Evolutionary conservation across 2,113 vertebrate genomes (phyloP).

Genomic region (Lepisosteus oculatus): DNA sequence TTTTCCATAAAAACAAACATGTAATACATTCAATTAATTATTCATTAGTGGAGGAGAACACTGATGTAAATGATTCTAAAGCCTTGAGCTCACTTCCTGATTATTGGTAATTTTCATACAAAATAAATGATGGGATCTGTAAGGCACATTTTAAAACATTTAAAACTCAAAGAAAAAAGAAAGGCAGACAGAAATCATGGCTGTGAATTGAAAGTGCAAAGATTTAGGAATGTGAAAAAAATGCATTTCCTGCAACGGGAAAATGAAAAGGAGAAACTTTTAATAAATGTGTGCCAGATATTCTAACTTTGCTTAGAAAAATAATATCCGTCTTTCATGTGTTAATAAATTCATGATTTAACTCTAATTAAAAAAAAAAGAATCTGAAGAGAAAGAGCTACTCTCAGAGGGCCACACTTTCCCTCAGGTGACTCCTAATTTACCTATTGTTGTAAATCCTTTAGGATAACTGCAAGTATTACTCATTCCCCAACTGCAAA

Average conservation of each 20-base stretch:
- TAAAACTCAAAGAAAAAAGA: too few relatives aligned
- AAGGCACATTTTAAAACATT: too few relatives aligned
- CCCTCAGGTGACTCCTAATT: conserved; percentile 15
- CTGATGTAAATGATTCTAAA: not conserved
- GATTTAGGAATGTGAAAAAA: too few relatives aligned
- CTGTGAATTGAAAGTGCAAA: too few relatives aligned
- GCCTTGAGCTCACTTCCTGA: too few relatives aligned
- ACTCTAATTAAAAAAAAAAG: conserved; percentile 27
- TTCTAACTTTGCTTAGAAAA: conserved; percentile 3
- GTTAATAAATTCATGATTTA: conserved; percentile 36
- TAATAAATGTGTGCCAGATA: conserved; percentile 27
- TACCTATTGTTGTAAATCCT: conserved; percentile 26
- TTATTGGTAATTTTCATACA: too few relatives aligned
- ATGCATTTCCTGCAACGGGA: too few relatives aligned
- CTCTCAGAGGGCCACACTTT: conserved; percentile 14
- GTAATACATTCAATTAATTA: not conserved
- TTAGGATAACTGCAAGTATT: not conserved
- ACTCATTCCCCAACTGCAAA: conserved; percentile 3
- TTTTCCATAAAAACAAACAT: not conserved
- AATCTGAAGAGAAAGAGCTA: conserved; percentile 11
- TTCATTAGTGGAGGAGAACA: not conserved
- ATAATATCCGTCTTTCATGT: conserved; percentile 35
- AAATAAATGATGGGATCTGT: too few relatives aligned
- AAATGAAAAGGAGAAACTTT: conserved; percentile 9
- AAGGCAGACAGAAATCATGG: too few relatives aligned